A percentile compares a stretch with the other conserved stretches of the same genome.
Evolutionary conservation across 2,113 vertebrate species (phyloP).

Genomic region (Acinonyx jubatus): DNA sequence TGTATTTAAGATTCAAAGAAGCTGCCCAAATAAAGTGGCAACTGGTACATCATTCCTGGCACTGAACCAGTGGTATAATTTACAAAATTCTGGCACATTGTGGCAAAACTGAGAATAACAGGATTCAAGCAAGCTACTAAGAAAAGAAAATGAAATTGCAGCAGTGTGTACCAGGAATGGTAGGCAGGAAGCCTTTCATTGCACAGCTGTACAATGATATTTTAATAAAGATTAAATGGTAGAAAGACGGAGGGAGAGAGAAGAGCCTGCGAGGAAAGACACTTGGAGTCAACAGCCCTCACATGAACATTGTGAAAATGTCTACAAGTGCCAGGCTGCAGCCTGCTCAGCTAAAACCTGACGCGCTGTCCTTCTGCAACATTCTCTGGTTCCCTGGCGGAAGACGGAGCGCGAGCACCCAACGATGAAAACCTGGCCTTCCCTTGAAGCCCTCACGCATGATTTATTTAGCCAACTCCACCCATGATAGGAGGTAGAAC

Average conservation of each 20-base stretch:
- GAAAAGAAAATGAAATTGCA: slow-evolving; percentile 55
- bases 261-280: slow-evolving; percentile 29
- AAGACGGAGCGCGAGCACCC: background rate
- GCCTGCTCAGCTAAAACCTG: background rate
- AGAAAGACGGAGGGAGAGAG: background rate
- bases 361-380: slow-evolving; percentile 23
- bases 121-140: slow-evolving; percentile 15
- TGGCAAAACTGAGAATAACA: slow-evolving; percentile 65
- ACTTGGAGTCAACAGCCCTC: slow-evolving; percentile 1
- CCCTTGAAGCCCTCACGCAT: background rate
- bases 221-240: slow-evolving; percentile 55
- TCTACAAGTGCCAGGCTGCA: background rate
- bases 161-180: background rate
- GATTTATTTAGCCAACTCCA: background rate
- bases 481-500: background rate
- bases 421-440: slow-evolving; percentile 16
- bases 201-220: background rate
- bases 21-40: slow-evolving; percentile 56
- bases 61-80: slow-evolving; percentile 64
- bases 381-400: slow-evolving; percentile 40
- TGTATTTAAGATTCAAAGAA: slow-evolving; percentile 66
- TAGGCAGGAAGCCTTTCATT: slow-evolving; percentile 35
- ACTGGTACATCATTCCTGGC: slow-evolving; percentile 47
- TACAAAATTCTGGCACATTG: slow-evolving; percentile 51
- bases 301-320: slow-evolving; percentile 32